Conservation (phyloP, 1,140 invertebrate species). For the Argopecten irradians region DNA sequence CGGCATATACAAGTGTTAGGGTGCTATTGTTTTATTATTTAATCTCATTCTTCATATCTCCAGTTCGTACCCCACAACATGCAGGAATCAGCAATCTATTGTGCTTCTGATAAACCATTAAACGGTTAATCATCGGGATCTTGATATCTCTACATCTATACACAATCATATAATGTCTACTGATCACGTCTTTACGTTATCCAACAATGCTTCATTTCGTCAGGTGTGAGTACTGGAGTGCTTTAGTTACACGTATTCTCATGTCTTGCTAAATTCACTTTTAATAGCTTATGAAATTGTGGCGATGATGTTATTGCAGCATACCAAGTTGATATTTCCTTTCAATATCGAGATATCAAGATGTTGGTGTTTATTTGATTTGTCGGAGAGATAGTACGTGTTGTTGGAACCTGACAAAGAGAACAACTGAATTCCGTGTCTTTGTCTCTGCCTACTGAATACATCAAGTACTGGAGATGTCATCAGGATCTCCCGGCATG, state of each 20-base stretch:
- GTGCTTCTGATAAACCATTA: background rate
- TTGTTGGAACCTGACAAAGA: background rate
- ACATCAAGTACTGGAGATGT: background rate
- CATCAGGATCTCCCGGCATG: slow-evolving; percentile 2
- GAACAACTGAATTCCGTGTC: slow-evolving; percentile 6
- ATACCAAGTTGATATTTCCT: background rate
- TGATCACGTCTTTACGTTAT: background rate
- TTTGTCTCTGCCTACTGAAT: slow-evolving; percentile 16
- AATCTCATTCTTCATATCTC: background rate
- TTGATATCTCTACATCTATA: background rate
- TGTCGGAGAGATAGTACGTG: background rate
- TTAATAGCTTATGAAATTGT: background rate
- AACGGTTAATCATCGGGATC: background rate
- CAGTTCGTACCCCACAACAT: background rate
- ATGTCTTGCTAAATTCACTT: background rate
- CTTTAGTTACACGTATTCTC: background rate
- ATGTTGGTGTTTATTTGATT: slow-evolving; percentile 23
- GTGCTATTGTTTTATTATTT: background rate
- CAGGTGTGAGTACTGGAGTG: background rate
- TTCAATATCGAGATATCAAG: background rate
- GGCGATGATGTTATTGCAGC: background rate
- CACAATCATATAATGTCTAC: background rate
- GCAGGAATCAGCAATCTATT: background rate
- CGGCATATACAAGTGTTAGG: slow-evolving; percentile 8
- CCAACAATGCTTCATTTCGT: background rate